These are phyloP conservation scores for Hirtodrosophila alboralis DNA, from an alignment of 2,888 invertebrate species.

Conservation along the genomic window DNA sequence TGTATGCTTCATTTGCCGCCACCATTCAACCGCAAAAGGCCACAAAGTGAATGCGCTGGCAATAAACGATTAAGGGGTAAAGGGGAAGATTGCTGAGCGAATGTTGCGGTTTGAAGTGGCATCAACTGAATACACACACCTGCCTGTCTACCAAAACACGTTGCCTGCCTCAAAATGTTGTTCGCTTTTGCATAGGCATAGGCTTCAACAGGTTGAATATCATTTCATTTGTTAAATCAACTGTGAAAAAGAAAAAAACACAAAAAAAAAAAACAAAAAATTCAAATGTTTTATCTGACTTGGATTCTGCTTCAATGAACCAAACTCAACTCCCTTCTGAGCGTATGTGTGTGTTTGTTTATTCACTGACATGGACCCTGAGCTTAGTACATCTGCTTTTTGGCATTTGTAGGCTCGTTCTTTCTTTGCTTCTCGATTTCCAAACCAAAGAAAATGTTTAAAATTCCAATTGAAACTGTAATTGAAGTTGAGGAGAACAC, in stretches of 20 bases:
- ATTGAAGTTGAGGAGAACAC: no score
- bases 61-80: background rate
- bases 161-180: conserved; percentile 3
- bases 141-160: conserved; percentile 9
- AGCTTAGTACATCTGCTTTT: conserved; percentile 2
- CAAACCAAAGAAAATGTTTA: no score
- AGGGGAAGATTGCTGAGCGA: no score
- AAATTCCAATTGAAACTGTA: conserved; percentile 59
- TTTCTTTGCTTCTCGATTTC: conserved; percentile 40
- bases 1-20: conserved; percentile 49
- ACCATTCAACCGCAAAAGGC: background rate
- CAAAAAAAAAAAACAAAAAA: no score
- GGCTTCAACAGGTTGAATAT: conserved; percentile 46
- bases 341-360: no score
- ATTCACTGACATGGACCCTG: no score
- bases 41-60: no score
- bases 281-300: conserved; percentile 60
- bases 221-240: conserved; percentile 53
- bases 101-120: no score
- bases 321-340: background rate
- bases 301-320: conserved; percentile 56
- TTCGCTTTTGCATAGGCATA: conserved; percentile 30
- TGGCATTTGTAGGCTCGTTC: background rate
- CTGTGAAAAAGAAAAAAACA: conserved; percentile 60
- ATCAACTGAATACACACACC: no score